Evolutionary conservation across 1,140 invertebrate species (phyloP).

Genomic region (Aethina tumida): DNA sequence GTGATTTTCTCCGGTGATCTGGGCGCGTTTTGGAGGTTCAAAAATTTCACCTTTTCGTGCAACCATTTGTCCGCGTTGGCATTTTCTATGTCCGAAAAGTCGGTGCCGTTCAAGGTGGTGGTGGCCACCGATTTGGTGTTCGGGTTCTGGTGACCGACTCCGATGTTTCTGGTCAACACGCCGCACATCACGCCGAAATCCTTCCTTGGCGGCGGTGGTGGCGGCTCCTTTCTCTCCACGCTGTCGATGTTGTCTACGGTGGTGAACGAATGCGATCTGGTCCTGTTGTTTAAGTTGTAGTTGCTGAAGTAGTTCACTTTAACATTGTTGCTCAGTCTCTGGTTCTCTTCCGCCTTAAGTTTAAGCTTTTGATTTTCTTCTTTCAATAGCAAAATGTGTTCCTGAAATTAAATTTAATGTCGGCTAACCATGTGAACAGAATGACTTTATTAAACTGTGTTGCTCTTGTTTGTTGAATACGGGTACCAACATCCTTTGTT

Average conservation of each 20-base stretch:
- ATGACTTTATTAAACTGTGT: too few species aligned
- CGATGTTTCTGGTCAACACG: constrained; percentile 54
- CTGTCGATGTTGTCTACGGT: constrained; percentile 16
- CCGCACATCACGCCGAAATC: constrained; percentile 61
- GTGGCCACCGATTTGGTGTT: constrained; percentile 34
- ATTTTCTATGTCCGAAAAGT: too few species aligned
- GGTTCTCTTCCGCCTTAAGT: constrained; percentile 38
- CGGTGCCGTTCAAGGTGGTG: constrained; percentile 17
- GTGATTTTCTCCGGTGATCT: constrained; percentile 26
- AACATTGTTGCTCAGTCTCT: constrained; percentile 35
- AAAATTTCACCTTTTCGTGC: constrained; percentile 29
- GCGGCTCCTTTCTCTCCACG: constrained; percentile 16
- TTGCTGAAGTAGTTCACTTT: constrained; percentile 30
- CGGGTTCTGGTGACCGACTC: constrained; percentile 44
- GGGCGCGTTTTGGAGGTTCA: constrained; percentile 19
- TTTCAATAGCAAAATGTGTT: constrained; percentile 57
- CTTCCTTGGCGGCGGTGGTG: constrained; percentile 30
- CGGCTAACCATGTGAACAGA: too few species aligned
- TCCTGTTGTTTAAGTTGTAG: constrained; percentile 11
- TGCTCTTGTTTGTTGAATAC: too few species aligned
- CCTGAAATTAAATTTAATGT: constrained; percentile 17
- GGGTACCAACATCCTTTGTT: too few species aligned
- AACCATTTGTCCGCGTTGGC: constrained; percentile 31
- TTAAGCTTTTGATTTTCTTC: constrained; percentile 60
- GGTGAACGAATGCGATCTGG: constrained; percentile 24